phyloP scores from a whole-genome alignment of 2,888 invertebrate species.

The Amphimallon solstitiale region DNA sequence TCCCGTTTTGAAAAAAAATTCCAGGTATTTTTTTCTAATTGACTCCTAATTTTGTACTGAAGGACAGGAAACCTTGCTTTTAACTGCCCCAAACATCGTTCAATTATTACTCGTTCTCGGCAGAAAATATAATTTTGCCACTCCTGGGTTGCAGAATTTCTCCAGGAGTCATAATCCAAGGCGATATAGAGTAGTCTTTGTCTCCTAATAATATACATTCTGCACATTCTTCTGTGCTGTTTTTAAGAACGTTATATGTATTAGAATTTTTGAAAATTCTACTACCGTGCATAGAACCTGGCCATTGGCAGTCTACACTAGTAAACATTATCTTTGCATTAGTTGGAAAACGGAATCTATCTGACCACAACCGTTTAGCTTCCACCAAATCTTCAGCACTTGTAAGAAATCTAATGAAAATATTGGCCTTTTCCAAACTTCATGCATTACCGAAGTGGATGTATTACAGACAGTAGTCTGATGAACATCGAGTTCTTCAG shows the following conservation, averaged over 20 bases:
- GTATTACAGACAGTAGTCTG: conserved; percentile 32
- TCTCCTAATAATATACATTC: conserved; percentile 21
- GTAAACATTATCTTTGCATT: no score
- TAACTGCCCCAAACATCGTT: conserved; percentile 2
- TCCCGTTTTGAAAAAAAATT: no score
- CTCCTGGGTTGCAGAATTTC: conserved; percentile 17
- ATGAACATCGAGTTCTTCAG: conserved; percentile 28
- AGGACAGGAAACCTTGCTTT: conserved; percentile 8
- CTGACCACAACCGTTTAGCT: neutral
- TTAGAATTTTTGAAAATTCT: conserved; percentile 3
- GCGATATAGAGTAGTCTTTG: conserved; percentile 12
- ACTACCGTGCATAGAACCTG: neutral
- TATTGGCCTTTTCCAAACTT: conserved; percentile 30
- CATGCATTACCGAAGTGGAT: conserved; percentile 21
- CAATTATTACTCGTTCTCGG: conserved; percentile 7
- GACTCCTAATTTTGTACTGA: conserved; percentile 1
- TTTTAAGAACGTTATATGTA: neutral
- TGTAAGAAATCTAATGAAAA: conserved; percentile 29
- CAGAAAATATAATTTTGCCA: conserved; percentile 3
- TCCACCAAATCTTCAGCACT: conserved; percentile 15
- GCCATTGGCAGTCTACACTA: neutral
- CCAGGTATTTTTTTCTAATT: no score
- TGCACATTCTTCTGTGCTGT: neutral
- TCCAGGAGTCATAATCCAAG: conserved; percentile 1
- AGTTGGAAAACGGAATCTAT: conserved; percentile 1